Base-by-base conservation (phyloP, 2,888 invertebrate genomes). In the Anthophora plumipes region DNA sequence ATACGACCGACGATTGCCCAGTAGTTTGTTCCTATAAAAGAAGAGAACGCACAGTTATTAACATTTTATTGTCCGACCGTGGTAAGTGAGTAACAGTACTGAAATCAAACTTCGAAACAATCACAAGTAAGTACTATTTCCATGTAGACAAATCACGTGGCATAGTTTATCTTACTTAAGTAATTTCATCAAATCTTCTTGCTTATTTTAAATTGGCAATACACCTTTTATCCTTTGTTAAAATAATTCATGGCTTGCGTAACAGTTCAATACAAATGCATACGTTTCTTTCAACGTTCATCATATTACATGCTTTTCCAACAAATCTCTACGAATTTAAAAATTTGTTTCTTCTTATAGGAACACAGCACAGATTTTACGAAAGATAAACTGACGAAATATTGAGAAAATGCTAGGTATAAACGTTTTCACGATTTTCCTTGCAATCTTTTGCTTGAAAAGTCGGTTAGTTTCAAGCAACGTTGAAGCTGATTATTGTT, bases 401-500 rank as follows among this genome's bases (percentile, higher is more conserved):
- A 17, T 14, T 31, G 41, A n/a, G 12, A 46, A 31, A 71, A 70
- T 66, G 72, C 39, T 60, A 22, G 57, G 46, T 25, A 59, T 37
- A 8, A 79, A 41, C 17, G 20, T 78, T 1, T 48, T 82, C 3
- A 11, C 39, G 9, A 50, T 85, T 50, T 17, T 79, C 14, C 22
- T 68, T 14, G 25, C 25, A 9, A 0, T 70, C 3, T 20, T 67
- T 20, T 68, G 31, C 8, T 17, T 70, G 41, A 22, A 17, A 11
- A 41, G 31, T 59, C 25, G 22, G 25, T 59, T 60, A 5, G 55
- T 64, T 46, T 55, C 59, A 20, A 60, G 70, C 37, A 46, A 77
- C n/a, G 52, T 6, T 1, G 9, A 43, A 31, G 8, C 8, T 1
- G 95, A 94, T 41, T 94, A 94, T 86, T 97, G 96, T 89, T 95